phyloP scores from a whole-genome alignment of 2,797 vertebrate species.

The Sebastes trivittatus region DNA sequence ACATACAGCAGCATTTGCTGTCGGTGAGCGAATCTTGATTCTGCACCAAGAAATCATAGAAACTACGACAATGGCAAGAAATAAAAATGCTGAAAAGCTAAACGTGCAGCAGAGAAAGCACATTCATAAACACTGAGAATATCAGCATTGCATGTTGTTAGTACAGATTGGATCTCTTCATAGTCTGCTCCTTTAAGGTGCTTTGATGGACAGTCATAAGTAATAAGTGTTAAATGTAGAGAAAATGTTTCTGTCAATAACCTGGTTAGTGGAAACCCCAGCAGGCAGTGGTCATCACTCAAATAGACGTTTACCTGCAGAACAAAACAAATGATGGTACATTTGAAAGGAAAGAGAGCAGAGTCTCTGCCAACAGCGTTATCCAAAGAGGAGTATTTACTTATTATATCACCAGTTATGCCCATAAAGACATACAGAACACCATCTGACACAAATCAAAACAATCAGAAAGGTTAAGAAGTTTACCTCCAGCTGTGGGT shows the following conservation, averaged over 20 bases:
- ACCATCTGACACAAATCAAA: neutral
- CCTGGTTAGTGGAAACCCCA: conserved; percentile 93
- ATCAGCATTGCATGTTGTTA: neutral
- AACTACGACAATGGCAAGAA: too few species aligned
- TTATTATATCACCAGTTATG: neutral
- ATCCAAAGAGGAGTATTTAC: neutral
- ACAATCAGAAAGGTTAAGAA: neutral
- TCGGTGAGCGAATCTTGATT: too few species aligned
- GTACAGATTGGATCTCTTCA: neutral
- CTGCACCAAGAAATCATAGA: too few species aligned
- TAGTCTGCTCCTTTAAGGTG: accelerated
- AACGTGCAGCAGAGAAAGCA: too few species aligned
- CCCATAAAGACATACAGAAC: neutral
- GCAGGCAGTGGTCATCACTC: conserved; percentile 86
- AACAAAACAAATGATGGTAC: neutral
- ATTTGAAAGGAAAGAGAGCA: neutral
- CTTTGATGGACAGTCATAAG: too few species aligned
- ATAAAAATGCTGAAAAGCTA: too few species aligned
- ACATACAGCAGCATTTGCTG: too few species aligned
- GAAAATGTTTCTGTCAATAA: conserved; percentile 41
- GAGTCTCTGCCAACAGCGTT: neutral
- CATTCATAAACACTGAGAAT: neutral
- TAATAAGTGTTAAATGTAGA: neutral
- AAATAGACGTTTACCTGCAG: conserved; percentile 88
- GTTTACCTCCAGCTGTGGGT: conserved; percentile 88